phyloP scores from a whole-genome alignment of 1,140 invertebrate genomes.

The Pseudomyrmex cubaensis region DNA sequence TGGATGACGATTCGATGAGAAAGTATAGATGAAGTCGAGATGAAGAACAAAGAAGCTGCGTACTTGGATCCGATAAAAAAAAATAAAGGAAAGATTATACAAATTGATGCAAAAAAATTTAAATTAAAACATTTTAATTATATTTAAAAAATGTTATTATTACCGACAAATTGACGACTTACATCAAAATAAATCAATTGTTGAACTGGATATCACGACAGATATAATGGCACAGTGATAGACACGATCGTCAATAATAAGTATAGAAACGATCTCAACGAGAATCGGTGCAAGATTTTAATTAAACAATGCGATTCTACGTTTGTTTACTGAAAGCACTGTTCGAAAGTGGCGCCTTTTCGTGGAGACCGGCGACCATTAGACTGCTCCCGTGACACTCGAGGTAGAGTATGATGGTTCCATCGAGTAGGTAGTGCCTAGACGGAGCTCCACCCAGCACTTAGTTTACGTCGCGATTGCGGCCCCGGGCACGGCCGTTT shows the following conservation, averaged over 20 bases:
- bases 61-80: neutral
- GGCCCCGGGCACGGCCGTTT: conserved; percentile 82
- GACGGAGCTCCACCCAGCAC: conserved; percentile 84
- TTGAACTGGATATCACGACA: neutral
- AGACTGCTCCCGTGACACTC: conserved; percentile 78
- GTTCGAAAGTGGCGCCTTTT: conserved; percentile 82
- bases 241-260: neutral
- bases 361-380: conserved; percentile 80
- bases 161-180: neutral
- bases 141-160: neutral
- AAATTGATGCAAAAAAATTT: neutral
- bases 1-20: neutral
- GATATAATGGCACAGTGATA: neutral
- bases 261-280: neutral
- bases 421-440: conserved; percentile 84
- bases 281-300: neutral
- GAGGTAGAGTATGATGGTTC: conserved; percentile 84
- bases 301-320: conserved; percentile 15
- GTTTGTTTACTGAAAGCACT: conserved; percentile 37
- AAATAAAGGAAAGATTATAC: neutral
- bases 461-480: conserved; percentile 84
- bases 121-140: neutral
- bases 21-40: neutral
- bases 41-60: neutral
- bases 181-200: neutral